Conservation (phyloP, 2,797 vertebrate genomes). For the Sebastes iracundus region DNA sequence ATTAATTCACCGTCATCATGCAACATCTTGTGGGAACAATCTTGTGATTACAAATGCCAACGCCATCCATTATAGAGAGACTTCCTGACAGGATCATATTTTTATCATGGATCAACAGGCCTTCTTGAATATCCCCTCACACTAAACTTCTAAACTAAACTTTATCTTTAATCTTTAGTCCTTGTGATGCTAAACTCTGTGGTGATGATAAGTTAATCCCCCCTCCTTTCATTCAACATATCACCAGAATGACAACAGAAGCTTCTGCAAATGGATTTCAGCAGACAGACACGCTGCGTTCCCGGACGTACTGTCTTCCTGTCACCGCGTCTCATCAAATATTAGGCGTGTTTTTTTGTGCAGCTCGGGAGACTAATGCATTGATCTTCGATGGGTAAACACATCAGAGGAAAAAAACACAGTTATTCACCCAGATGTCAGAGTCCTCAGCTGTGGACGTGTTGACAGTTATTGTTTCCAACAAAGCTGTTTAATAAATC, state of each 20-base stretch:
- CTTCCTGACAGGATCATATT: slow-evolving; percentile 50
- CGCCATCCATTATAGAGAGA: slow-evolving; percentile 25
- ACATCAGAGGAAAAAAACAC: slow-evolving; percentile 35
- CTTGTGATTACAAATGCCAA: background rate
- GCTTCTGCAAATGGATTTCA: slow-evolving; percentile 38
- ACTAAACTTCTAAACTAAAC: slow-evolving; percentile 35
- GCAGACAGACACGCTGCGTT: slow-evolving; percentile 29
- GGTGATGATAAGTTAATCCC: slow-evolving; percentile 8
- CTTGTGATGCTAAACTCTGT: slow-evolving; percentile 3
- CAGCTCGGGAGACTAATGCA: slow-evolving; percentile 36
- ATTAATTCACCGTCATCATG: slow-evolving; percentile 40
- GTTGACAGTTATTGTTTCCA: slow-evolving; percentile 49
- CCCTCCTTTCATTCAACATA: background rate
- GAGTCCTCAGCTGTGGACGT: slow-evolving; percentile 6
- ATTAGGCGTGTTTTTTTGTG: slow-evolving; percentile 55
- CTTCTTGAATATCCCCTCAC: slow-evolving; percentile 7
- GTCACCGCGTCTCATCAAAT: slow-evolving; percentile 62
- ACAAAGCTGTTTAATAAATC: slow-evolving; percentile 54
- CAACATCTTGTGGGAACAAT: slow-evolving; percentile 13
- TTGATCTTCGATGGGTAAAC: slow-evolving; percentile 67
- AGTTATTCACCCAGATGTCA: slow-evolving; percentile 38
- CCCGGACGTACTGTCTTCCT: slow-evolving; percentile 37
- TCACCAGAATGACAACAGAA: slow-evolving; percentile 40
- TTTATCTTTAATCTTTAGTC: slow-evolving; percentile 43
- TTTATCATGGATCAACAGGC: slow-evolving; percentile 41